These are phyloP conservation scores for Salticus scenicus DNA, from an alignment of 2,888 invertebrate species.

Conservation along the genomic window DNA sequence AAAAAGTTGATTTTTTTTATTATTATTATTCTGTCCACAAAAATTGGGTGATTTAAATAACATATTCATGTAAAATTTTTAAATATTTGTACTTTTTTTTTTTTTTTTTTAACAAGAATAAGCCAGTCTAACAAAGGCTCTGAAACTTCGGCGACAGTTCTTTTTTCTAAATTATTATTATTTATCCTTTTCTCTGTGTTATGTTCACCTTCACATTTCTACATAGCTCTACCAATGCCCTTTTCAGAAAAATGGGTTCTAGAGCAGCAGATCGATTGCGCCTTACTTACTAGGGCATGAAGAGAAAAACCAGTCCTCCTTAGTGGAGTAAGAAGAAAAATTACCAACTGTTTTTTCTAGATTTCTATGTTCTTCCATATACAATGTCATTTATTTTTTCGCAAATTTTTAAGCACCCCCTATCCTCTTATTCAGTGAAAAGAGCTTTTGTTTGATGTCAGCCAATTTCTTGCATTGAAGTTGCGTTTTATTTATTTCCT, in stretches of 20 bases:
- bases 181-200: no score
- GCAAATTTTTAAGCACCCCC: background rate
- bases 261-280: slow-evolving; percentile 38
- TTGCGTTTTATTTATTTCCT: background rate
- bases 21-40: background rate
- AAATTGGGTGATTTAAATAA: background rate
- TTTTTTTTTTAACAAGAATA: no score
- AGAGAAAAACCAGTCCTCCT: slow-evolving; percentile 1
- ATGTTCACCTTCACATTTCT: background rate
- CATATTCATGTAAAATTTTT: background rate
- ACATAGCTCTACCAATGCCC: background rate
- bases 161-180: no score
- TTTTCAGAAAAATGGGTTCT: slow-evolving; percentile 5
- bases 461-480: background rate
- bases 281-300: slow-evolving; percentile 46
- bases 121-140: background rate
- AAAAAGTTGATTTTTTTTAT: no score
- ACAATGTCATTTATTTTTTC: background rate
- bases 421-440: background rate
- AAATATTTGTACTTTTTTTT: background rate
- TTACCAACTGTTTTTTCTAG: slow-evolving; percentile 20
- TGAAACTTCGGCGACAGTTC: background rate
- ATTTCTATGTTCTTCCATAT: slow-evolving; percentile 4
- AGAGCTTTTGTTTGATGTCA: background rate
- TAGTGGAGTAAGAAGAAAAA: slow-evolving; percentile 23